Base-by-base conservation (phyloP, 1,140 invertebrate genomes). In the Drosophila athabasca region DNA sequence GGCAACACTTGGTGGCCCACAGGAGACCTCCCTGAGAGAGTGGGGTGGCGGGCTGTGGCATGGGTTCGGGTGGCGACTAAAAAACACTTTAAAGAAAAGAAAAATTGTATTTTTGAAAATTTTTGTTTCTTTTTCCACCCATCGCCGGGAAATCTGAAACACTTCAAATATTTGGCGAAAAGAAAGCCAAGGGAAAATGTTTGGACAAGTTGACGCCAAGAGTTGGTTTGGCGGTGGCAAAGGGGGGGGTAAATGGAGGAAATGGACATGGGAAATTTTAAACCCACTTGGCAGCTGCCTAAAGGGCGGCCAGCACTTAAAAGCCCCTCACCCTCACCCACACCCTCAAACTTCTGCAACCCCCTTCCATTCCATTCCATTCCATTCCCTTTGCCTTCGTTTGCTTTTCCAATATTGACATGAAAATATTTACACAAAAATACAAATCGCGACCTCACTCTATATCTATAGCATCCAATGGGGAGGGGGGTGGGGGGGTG, bases 401-500 rank as follows among this genome's bases (percentile, higher is more conserved):
- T 88, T 83, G 70, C 76, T 76, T 73, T 68, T 79, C 41, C 83
- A 55, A 88, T 88, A 88, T 88, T 88, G 83, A 87, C 82, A 82
- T 65, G 78, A 82, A 62, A 76, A 87, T 85, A 76, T 84, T 84
- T 84, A 79, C 82, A 84, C 81, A 81, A 75, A 81, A 77, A 87
- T 78, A 82, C 65, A 87, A 85, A 85, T 71, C 78, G 81, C 77
- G 64, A 45, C 39, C 39, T 1, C 19, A 39, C 11, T 26, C 51
- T 17, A 39, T 24, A 22, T n/a, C 19, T 39, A 39, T 13, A 39
- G 35, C 48, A 31, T 29, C 3, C n/a, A 13, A 3, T 26, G 6
- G 15, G n/a, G 9, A n/a, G n/a, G 5, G 17, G 4, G 24, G 9
- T 0, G 35, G 0, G 11, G 35, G 11, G 13, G 9, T 39, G 35